These are phyloP conservation scores for Ochlodes sylvanus DNA, from an alignment of 2,888 invertebrate species.

Conservation along the genomic window DNA sequence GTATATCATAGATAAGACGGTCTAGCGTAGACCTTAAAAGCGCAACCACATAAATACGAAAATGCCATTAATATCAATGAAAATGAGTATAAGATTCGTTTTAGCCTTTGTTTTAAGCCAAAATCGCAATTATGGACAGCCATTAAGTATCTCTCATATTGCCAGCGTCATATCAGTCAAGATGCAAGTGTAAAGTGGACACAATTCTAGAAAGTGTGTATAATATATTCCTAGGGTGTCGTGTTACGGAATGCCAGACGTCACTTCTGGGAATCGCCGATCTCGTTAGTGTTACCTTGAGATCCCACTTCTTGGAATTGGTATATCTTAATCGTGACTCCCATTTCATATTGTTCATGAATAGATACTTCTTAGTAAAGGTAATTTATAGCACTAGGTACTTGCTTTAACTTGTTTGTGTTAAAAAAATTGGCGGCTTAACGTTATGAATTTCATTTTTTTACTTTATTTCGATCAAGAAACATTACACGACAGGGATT, in stretches of 20 bases:
- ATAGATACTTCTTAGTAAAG: neutral
- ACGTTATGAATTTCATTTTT: too few relatives aligned
- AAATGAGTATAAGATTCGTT: neutral
- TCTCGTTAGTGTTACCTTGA: slow-evolving; percentile 38
- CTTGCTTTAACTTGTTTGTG: neutral
- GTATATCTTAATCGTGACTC: slow-evolving; percentile 21
- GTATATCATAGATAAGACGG: too few relatives aligned
- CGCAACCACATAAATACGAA: neutral
- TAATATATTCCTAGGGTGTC: slow-evolving; percentile 52
- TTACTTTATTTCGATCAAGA: too few relatives aligned
- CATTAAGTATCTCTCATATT: slow-evolving; percentile 8
- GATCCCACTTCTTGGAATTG: slow-evolving; percentile 20
- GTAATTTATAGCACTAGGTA: neutral
- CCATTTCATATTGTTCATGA: slow-evolving; percentile 4
- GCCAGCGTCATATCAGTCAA: slow-evolving; percentile 1
- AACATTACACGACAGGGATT: too few relatives aligned
- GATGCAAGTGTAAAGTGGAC: slow-evolving; percentile 33
- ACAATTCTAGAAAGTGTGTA: slow-evolving; percentile 53
- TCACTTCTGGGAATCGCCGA: slow-evolving; percentile 46
- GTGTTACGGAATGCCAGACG: slow-evolving; percentile 50
- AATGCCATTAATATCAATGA: neutral
- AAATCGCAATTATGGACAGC: slow-evolving; percentile 1
- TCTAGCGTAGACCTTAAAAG: too few relatives aligned
- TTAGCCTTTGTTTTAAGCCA: neutral
- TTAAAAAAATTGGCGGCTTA: too few relatives aligned